These are phyloP conservation scores for Oxyscelio sp. DNA, from an alignment of 2,888 invertebrate species.

Conservation along the genomic window DNA sequence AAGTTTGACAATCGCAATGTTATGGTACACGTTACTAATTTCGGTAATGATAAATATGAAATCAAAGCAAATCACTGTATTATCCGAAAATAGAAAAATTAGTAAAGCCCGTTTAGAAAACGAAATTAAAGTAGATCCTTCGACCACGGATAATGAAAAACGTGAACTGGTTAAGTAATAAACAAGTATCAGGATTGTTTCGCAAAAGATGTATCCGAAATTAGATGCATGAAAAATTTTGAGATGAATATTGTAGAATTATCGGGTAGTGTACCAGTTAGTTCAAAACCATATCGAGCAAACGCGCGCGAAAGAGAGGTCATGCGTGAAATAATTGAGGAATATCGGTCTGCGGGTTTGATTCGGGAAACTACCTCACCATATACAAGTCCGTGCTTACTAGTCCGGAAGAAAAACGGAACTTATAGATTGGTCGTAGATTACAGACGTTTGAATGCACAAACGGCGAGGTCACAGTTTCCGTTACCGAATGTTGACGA, in stretches of 20 bases:
- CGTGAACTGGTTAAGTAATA: neutral
- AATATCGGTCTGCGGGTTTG: neutral
- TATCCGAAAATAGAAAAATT: no score
- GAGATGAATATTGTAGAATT: neutral
- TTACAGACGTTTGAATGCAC: neutral
- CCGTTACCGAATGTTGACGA: neutral
- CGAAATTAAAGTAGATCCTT: no score
- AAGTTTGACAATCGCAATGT: no score
- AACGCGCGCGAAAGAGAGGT: neutral
- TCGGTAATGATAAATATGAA: no score
- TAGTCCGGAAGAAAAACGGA: neutral
- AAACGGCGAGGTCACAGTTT: neutral
- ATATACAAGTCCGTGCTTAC: neutral
- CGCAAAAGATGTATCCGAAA: neutral
- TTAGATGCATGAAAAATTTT: neutral
- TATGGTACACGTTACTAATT: no score
- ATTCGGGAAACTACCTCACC: neutral
- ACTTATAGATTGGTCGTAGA: neutral
- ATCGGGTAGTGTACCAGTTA: neutral
- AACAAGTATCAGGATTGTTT: conserved; percentile 13
- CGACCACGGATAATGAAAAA: no score
- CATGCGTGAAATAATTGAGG: neutral
- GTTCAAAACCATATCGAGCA: neutral
- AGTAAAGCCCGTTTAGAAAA: no score
- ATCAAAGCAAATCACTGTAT: no score